A percentile compares a stretch with the other conserved stretches of the same genome.
Conservation (phyloP, 2,113 vertebrate species). For the Falco punctatus region DNA sequence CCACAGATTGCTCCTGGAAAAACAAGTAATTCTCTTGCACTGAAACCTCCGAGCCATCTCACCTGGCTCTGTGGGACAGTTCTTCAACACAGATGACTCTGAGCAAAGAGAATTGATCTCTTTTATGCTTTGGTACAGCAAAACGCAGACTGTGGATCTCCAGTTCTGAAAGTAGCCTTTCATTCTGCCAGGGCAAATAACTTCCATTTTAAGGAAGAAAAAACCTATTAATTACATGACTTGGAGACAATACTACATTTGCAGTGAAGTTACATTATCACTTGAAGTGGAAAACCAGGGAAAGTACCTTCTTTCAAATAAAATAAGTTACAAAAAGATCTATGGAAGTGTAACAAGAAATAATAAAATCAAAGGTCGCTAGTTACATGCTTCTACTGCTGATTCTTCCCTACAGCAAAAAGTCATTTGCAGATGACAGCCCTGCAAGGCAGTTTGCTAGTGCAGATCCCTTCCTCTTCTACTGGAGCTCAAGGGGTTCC, state of each 20-base stretch:
- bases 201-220: not conserved
- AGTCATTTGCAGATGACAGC: constrained; percentile 25
- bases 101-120: not conserved
- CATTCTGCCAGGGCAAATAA: not conserved
- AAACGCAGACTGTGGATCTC: not conserved
- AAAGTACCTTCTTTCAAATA: not conserved
- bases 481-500: not conserved
- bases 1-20: not conserved
- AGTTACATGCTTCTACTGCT: constrained; percentile 3
- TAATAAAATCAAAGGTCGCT: not conserved
- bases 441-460: not conserved
- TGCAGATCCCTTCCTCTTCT: not conserved
- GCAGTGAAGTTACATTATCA: not conserved
- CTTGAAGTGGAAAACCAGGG: not conserved
- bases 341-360: not conserved
- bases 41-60: not conserved
- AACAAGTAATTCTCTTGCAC: not conserved
- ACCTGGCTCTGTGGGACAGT: not conserved
- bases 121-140: not conserved
- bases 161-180: not conserved
- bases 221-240: not conserved
- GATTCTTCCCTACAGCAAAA: constrained; percentile 33
- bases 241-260: not conserved
- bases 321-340: constrained; percentile 7
- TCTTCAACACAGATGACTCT: not conserved